Evolutionary conservation across 2,113 vertebrate genomes (phyloP), one percentile per base, ranked within the genome.

Genomic region (Corythaeola cristata): DNA sequence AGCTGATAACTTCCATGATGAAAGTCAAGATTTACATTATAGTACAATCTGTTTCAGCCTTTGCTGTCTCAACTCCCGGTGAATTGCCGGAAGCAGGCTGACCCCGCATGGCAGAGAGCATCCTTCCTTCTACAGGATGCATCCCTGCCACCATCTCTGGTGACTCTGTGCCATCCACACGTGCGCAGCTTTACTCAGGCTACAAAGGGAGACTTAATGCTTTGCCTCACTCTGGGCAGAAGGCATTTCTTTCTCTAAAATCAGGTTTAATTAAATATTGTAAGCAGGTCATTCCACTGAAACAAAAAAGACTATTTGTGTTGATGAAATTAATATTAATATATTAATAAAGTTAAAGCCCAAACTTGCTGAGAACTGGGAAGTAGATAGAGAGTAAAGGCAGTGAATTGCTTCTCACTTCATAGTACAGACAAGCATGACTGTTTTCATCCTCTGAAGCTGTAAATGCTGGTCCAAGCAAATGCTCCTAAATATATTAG

Each of bases 21-120:
- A 53, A 80, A 67, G 67, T 30, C 1, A 2, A 47, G 82, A 22
- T 85, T 88, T 62, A 49, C 1, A 0, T 59, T 58, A 2, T 2
- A 60, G 24, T 21, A 55, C 41, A 67, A 26, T 35, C 37, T 83
- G 67, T 6, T 90, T 68, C 49, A 74, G 16, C 49, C 35, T 85
- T 52, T 88, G 82, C 53, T 33, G 79, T 82, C 47, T 3, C 0
- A 47, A 1, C 11, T 71, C 15, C 0, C 2, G 1, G 6, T 52
- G 89, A 92, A 62, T 80, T 66, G 67, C 59, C 4, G 15, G 93
- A 80, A 2, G 4, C 69, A 20, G 63, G 60, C 79, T 88, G 71
- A 75, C 66, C 67, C 76, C 16, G 1, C 6, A 2, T 1, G 15
- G 76, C 76, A 45, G 41, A 69, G 71, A 89, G 93, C 91, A 71